Base-by-base conservation (phyloP, 2,113 vertebrate species). In the Callionymus lyra region DNA sequence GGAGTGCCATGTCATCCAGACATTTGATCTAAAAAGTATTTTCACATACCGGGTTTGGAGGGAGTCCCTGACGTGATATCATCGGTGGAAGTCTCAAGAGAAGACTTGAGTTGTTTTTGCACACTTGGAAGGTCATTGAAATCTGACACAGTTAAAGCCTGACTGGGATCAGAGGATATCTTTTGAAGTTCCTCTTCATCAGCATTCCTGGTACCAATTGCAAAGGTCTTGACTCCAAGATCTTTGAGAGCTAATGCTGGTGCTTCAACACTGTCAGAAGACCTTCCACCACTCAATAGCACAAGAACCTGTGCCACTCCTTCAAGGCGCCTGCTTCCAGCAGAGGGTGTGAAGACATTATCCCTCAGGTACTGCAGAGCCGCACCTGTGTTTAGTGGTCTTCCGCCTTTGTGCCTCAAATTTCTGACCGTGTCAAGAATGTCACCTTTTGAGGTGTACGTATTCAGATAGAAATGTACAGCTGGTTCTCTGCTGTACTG, bases 361-460 rank as follows among this genome's bases (percentile, higher is more conserved):
- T 61, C 77, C 62, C 62, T 14, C 0, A 80, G 73, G 1, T 77
- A 83, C 12, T 88, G 79, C 44, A 91, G 74, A 12, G 65, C 65
- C 0, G 68, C 76, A 44, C 88, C 90, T 17, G 87, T 60, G 40
- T 90, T 89, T 40, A 90, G 76, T 8, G 70, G 8, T 51, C 62
- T 82, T 40, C 66, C 67, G 3, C 48, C 33, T 21, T 31, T 68
- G 41, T 44, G 34, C 12, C 38, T 50, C 32, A 68, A 43, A 2
- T 15, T 15, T 43, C 33, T 31, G 6, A 63, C 34, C 5, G 17
- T 41, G 9, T 14, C 17, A 18, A 58, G 21, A 9, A 31, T 14
- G 2, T 43, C 41, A 1, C 39, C 33, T 47, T 41, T 67, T 13
- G n/a, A 45, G 5, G n/a, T 50, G 41, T 65, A 57, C 1, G 63